These are phyloP conservation scores for Paragorgia papillata DNA, from an alignment of 92 coral and sea anemone genomes.

Conservation along the genomic window DNA sequence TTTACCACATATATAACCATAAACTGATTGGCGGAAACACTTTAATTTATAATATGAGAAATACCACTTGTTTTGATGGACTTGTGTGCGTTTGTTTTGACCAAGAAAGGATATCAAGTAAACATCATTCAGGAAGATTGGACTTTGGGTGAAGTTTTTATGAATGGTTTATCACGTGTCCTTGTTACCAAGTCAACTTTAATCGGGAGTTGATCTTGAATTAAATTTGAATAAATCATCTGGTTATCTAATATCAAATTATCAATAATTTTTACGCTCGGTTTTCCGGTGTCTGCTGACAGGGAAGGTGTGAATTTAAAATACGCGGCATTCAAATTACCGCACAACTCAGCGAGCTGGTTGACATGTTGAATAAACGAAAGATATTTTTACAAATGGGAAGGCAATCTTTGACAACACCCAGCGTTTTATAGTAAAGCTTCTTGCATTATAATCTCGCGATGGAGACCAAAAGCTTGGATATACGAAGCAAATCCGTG, in stretches of 20 bases:
- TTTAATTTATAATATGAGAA: too few relatives aligned
- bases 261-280: constrained; percentile 17
- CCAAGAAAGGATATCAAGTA: too few relatives aligned
- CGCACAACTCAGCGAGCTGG: not conserved
- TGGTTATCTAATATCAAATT: not conserved
- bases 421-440: not conserved
- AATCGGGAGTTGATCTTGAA: too few relatives aligned
- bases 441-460: not conserved
- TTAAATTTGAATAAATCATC: too few relatives aligned
- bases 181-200: not conserved
- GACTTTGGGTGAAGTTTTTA: too few relatives aligned
- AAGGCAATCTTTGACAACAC: not conserved
- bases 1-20: too few relatives aligned
- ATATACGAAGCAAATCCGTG: constrained; percentile 93
- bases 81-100: too few relatives aligned
- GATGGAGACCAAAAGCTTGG: constrained; percentile 82
- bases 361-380: constrained; percentile 13
- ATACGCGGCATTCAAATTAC: constrained; percentile 14
- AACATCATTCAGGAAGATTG: too few relatives aligned
- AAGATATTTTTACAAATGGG: not conserved
- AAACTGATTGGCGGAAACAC: too few relatives aligned
- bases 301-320: constrained; percentile 39
- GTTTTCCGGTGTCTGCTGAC: constrained; percentile 49
- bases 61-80: too few relatives aligned
- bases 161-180: not conserved